Base-by-base conservation (phyloP, 2,113 vertebrate species). In the Gorsachius goisagi region DNA sequence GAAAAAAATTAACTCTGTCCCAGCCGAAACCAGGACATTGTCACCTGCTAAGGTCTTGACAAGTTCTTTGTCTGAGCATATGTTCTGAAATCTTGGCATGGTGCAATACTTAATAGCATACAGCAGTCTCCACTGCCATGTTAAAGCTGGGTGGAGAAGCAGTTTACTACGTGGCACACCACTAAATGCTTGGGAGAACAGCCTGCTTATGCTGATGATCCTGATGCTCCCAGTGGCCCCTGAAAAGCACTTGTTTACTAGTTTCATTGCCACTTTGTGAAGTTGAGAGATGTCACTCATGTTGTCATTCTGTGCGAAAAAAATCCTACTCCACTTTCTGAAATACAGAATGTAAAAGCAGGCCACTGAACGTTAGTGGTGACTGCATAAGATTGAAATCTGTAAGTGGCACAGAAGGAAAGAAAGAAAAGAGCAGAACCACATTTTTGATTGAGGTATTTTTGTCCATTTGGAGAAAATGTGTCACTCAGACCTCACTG, bases 241-340 rank as follows among this genome's bases (percentile, higher is more conserved):
- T 88, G 79, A 96, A 95, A 96, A 96, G 21, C 58, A 85, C 73
- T 93, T 97, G 89, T 68, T 87, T 64, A 64, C 77, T 91, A 59
- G 73, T 85, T 49, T 66, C 78, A 41, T 64, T 92, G 28, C 47
- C 60, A 88, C 32, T 84, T 86, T 59, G 17, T 15, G 12, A 82
- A 91, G 44, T 37, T 12, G 39, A 94, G 55, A 67, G 79, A 0
- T 33, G 33, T 79, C 45, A 37, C 63, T 92, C 56, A 35, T 63
- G 67, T 63, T 55, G 11, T 26, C 6, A 76, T 60, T 90, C 32
- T 58, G 26, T 93, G 77, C 23, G 69, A 87, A 47, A 80, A 93
- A 93, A 69, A 20, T 33, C 72, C 77, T 55, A 15, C 16, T 78
- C 11, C 3, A 71, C 23, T 74, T 96, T 69, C 74, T 76, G 74